Base-by-base conservation (phyloP, 37 sponge, comb jelly and placozoan genomes). In the Geodia barretti region DNA sequence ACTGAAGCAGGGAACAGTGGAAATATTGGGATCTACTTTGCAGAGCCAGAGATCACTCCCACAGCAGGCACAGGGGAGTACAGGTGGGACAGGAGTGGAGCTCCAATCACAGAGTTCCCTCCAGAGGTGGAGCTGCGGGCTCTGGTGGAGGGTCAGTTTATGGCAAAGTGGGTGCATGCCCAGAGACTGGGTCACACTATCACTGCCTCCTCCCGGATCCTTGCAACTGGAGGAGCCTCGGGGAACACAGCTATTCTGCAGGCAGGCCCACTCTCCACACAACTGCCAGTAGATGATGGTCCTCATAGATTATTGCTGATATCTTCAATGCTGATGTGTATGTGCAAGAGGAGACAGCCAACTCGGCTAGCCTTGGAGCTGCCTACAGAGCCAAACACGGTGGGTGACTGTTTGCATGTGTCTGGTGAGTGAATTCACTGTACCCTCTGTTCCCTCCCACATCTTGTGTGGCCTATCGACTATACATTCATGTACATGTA, bases 181-280 rank as follows among this genome's bases (percentile, higher is more conserved):
- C 41, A 61, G 47, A 72, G 42, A 3, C 91, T 97, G 41, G 98
- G 98, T 21, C 95, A 92, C 73, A 47, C 72, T 33, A 81, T 92
- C 30, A 72, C 78, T 11, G 64, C 83, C 7, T 24, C 65, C 4
- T 86, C 91, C 0, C 85, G 98, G 1, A 80, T 97, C 31, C 79
- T 97, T 39, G 98, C 91, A 5, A 97, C 98, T 29, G 98, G 98
- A 9, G 98, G 98, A 39, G 98, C 95, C 1, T 92, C 96, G 29
- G 62, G 43, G 42, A 97, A 97, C 74, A 35, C 75, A 37, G 66
- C 31, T 4, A 90, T 96, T 43, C 77, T 90, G 9, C 94, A 96
- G 89, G 92, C 90, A 69, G 39, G 43, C 35, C 40, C 36, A 14
- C 39, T 5, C 72, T 23, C 31, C 28, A 14, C 20, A 17, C 75